phyloP scores from a whole-genome alignment of 2,797 vertebrate species.

The Odontamblyopus rebecca region DNA sequence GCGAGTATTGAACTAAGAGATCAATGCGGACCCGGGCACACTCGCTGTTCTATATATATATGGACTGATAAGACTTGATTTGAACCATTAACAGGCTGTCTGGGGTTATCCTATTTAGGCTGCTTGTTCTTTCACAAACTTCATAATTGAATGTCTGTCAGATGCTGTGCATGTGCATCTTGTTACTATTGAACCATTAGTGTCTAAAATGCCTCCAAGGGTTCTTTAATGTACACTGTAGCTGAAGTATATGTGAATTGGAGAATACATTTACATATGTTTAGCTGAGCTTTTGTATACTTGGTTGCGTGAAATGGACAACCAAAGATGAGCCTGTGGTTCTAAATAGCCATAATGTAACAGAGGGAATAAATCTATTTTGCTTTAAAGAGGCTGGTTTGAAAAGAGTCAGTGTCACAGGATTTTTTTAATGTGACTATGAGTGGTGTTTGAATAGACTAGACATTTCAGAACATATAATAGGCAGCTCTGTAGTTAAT shows the following conservation, averaged over 20 bases:
- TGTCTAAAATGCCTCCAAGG: slow-evolving; percentile 22
- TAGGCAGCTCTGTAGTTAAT: background rate
- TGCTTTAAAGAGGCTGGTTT: slow-evolving; percentile 1
- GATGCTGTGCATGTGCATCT: slow-evolving; percentile 17
- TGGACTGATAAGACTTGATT: slow-evolving; percentile 60
- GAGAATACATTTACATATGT: slow-evolving; percentile 30
- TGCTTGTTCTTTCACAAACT: slow-evolving; percentile 39
- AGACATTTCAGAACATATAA: background rate
- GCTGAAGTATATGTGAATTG: slow-evolving; percentile 10
- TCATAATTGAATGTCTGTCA: slow-evolving; percentile 28
- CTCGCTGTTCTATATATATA: slow-evolving; percentile 46
- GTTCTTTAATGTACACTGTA: slow-evolving; percentile 11
- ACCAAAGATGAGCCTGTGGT: background rate
- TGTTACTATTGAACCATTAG: slow-evolving; percentile 21
- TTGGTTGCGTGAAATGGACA: slow-evolving; percentile 15
- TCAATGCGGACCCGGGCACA: slow-evolving; percentile 57
- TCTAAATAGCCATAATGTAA: slow-evolving; percentile 14
- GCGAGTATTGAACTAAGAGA: slow-evolving; percentile 45
- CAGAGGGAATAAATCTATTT: slow-evolving; percentile 10
- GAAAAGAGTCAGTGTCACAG: background rate
- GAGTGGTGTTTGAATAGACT: background rate
- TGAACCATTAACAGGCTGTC: slow-evolving; percentile 41
- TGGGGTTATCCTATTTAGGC: slow-evolving; percentile 30
- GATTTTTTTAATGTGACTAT: background rate
- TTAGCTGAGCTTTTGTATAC: slow-evolving; percentile 21